Evolutionary conservation across 2,113 vertebrate genomes (phyloP).

Genomic region (Hylia prasina): DNA sequence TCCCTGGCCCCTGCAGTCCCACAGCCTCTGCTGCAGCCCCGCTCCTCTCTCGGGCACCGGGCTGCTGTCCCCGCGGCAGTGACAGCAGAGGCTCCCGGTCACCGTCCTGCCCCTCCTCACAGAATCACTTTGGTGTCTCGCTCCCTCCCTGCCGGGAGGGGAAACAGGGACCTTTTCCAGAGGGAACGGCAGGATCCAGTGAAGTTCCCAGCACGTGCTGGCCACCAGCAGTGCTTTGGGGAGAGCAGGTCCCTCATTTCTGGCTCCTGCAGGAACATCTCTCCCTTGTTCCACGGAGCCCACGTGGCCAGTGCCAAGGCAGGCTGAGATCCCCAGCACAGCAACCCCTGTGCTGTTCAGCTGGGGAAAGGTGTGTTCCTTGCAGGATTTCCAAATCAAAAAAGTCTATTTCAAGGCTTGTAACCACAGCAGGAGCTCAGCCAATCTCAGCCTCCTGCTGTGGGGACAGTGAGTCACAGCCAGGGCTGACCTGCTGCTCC

Average conservation of each 20-base stretch:
- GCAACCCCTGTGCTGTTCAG: neutral
- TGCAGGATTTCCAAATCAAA: neutral
- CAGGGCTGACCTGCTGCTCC: neutral
- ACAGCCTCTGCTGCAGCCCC: neutral
- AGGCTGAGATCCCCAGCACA: neutral
- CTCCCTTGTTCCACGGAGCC: rapidly evolving
- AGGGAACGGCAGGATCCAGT: neutral
- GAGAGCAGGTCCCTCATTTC: neutral
- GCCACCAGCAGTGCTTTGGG: neutral
- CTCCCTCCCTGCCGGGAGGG: neutral
- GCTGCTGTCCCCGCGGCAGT: rapidly evolving
- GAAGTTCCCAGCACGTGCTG: neutral
- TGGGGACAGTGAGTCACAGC: neutral
- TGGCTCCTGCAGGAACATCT: neutral
- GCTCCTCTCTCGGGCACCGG: neutral
- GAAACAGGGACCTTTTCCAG: neutral
- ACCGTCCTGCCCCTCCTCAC: rapidly evolving
- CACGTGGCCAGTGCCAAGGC: neutral
- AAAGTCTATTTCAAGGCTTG: neutral
- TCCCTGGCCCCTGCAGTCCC: neutral
- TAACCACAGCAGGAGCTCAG: neutral
- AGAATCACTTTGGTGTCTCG: neutral
- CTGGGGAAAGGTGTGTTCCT: neutral
- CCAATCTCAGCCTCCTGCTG: neutral
- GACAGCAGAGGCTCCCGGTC: rapidly evolving